A percentile compares a stretch with the other conserved stretches of the same genome.
These are phyloP conservation scores for Nemotelus nigrinus DNA, from an alignment of 2,888 invertebrate species.

Conservation along the genomic window DNA sequence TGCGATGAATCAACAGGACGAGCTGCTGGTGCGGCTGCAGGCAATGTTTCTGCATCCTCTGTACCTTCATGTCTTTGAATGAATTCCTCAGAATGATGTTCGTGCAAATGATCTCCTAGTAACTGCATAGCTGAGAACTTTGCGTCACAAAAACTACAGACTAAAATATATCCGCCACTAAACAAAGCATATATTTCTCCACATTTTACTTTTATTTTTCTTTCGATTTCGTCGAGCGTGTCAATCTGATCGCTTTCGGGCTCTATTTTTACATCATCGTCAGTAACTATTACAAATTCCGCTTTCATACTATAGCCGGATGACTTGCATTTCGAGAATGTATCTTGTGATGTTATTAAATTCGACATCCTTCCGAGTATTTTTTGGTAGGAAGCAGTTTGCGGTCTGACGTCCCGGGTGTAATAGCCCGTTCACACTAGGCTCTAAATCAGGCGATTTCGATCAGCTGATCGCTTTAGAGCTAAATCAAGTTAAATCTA, in stretches of 20 bases:
- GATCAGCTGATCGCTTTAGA: too few species aligned
- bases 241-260: not conserved
- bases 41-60: not conserved
- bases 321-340: too few species aligned
- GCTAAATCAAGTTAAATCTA: too few species aligned
- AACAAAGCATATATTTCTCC: slow-evolving; percentile 25
- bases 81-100: slow-evolving; percentile 18
- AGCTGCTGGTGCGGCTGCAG: not conserved
- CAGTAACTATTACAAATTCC: not conserved
- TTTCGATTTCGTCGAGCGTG: not conserved
- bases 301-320: not conserved
- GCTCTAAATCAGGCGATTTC: too few species aligned
- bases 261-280: not conserved
- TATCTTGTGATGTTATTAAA: too few species aligned
- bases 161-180: slow-evolving; percentile 7
- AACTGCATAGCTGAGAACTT: slow-evolving; percentile 8
- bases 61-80: not conserved
- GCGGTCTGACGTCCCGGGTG: too few species aligned
- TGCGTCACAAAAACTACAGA: slow-evolving; percentile 27
- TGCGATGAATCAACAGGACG: too few species aligned
- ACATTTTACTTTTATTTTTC: slow-evolving; percentile 24
- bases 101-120: slow-evolving; percentile 17
- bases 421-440: too few species aligned
- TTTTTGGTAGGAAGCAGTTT: too few species aligned
- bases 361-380: too few species aligned